Evolutionary conservation across 92 coral and sea anemone genomes (phyloP).

Genomic region (Siderastrea siderea): DNA sequence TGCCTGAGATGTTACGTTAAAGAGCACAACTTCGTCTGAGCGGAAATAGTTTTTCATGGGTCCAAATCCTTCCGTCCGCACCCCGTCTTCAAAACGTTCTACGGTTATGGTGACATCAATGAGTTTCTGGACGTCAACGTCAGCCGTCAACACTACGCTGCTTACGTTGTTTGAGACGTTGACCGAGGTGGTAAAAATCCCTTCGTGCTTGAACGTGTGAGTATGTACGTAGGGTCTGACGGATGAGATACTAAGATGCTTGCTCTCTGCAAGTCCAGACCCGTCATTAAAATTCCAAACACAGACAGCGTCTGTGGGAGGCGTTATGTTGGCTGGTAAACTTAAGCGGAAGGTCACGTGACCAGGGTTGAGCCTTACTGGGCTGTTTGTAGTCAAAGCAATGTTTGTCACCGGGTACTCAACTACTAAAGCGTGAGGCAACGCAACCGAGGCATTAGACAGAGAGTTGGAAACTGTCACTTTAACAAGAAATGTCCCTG

Average conservation of each 20-base stretch:
- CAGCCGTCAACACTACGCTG: conserved; percentile 44
- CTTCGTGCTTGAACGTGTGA: conserved; percentile 69
- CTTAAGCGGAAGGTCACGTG: conserved; percentile 57
- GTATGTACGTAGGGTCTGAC: conserved; percentile 30
- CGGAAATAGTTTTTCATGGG: conserved; percentile 68
- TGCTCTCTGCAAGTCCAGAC: conserved; percentile 18
- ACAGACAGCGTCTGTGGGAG: conserved; percentile 81
- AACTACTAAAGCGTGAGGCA: conserved; percentile 57
- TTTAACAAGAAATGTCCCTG: conserved; percentile 74
- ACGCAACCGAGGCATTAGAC: conserved; percentile 47
- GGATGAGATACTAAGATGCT: conserved; percentile 37
- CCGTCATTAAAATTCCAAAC: conserved; percentile 84
- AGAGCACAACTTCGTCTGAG: conserved; percentile 46
- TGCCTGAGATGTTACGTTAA: conserved; percentile 69
- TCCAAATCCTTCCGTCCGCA: conserved; percentile 73
- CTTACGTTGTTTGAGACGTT: conserved; percentile 93
- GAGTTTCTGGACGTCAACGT: conserved; percentile 66
- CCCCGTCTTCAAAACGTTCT: conserved; percentile 47
- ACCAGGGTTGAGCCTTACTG: conserved; percentile 73
- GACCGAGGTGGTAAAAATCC: conserved; percentile 69
- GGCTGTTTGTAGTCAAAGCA: conserved; percentile 65
- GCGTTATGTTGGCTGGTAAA: conserved; percentile 43
- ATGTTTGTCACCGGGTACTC: conserved; percentile 78
- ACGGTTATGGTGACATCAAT: conserved; percentile 43
- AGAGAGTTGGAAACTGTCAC: conserved; percentile 82